phyloP scores from a whole-genome alignment of 2,888 invertebrate species.

The Lithophane ornitopus region DNA sequence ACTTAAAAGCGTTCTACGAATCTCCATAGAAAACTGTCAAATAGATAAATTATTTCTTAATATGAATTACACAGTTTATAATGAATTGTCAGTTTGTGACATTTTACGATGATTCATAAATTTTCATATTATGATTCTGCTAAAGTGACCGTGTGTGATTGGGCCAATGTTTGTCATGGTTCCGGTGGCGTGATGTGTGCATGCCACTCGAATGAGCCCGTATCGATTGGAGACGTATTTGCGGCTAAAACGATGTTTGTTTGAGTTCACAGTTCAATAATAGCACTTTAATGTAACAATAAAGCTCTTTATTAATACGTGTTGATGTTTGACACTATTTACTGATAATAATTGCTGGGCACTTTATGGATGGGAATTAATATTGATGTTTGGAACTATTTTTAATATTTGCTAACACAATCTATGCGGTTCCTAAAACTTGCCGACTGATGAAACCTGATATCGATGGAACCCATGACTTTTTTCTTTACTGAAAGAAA shows the following conservation, averaged over 20 bases:
- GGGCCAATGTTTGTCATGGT: conserved; percentile 9
- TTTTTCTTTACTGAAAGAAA: not conserved
- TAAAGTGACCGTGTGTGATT: too few species aligned
- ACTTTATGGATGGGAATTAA: not conserved
- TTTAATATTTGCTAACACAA: not conserved
- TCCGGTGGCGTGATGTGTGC: conserved; percentile 46
- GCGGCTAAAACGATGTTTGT: conserved; percentile 28
- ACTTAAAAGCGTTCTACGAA: too few species aligned
- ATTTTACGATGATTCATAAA: too few species aligned
- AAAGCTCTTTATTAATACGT: conserved; percentile 10
- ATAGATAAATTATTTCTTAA: too few species aligned
- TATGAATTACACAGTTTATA: too few species aligned
- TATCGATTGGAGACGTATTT: conserved; percentile 53
- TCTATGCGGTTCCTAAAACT: not conserved
- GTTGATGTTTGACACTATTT: conserved; percentile 1
- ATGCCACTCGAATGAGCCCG: conserved; percentile 41
- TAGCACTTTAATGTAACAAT: conserved; percentile 16
- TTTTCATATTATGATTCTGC: too few species aligned
- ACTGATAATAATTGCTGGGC: not conserved
- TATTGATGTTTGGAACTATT: not conserved
- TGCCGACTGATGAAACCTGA: too few species aligned
- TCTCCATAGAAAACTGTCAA: too few species aligned
- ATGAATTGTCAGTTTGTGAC: too few species aligned
- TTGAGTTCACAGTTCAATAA: conserved; percentile 26
- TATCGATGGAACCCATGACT: not conserved